Percentiles rank a stretch among this genome's conserved stretches.
Conservation (phyloP, 2,888 invertebrate species). For the Brenthis hecate region DNA sequence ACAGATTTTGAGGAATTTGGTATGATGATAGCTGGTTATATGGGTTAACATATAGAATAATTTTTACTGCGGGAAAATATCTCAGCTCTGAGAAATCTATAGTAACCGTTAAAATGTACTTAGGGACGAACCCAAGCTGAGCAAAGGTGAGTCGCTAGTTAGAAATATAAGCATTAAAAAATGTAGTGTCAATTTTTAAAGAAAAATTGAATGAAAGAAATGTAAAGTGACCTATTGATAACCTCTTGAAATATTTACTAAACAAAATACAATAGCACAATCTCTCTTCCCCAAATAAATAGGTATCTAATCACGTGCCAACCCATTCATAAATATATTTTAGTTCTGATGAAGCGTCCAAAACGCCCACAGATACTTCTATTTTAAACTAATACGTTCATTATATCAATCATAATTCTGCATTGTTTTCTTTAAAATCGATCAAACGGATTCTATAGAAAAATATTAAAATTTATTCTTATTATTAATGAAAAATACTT, state of each 20-base stretch:
- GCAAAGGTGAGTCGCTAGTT: too few species aligned
- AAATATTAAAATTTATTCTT: not conserved
- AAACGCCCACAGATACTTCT: conserved; percentile 25
- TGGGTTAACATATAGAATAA: too few species aligned
- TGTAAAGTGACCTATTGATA: too few species aligned
- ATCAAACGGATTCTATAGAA: not conserved
- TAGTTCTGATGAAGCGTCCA: conserved; percentile 14
- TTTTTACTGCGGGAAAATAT: too few species aligned
- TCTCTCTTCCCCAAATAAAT: conserved; percentile 5
- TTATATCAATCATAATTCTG: conserved; percentile 20
- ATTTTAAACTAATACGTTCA: conserved; percentile 17
- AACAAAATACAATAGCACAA: not conserved
- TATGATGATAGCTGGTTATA: too few species aligned
- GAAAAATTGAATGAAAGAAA: too few species aligned
- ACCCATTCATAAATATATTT: conserved; percentile 21
- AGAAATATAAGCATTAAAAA: too few species aligned
- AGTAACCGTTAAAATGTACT: too few species aligned
- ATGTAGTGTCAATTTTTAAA: too few species aligned
- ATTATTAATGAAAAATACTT: conserved; percentile 3
- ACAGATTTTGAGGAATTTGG: too few species aligned
- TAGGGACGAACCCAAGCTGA: too few species aligned
- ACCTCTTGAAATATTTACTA: not conserved
- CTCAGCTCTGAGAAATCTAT: too few species aligned
- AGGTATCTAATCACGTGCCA: conserved; percentile 22
- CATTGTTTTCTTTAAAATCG: not conserved